Evolutionary conservation across 1,140 invertebrate genomes (phyloP), one percentile per base, ranked within the genome.

Genomic region (Ceratitis capitata): DNA sequence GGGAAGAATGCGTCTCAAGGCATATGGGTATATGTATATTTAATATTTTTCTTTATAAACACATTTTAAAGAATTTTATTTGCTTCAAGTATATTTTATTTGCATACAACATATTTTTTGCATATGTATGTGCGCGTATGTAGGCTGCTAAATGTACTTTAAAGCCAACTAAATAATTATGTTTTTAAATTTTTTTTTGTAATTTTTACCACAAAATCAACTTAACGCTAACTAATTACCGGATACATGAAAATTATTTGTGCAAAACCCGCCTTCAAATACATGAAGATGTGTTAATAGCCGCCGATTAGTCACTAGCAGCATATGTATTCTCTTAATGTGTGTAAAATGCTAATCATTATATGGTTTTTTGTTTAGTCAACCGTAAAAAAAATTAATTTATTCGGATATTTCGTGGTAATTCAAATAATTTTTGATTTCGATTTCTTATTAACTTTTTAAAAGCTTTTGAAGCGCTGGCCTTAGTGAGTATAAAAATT

Each of bases 241-340:
- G 61, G 61, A 69, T 69, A n/a, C n/a, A 69, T 69, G 61, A 32
- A 69, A 39, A 69, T 69, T 39, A 69, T 7, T 56, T 56, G 51
- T 23, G 19, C 61, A 19, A 35, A 35, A 35, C 35, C 3, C 6
- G 5, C 16, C 26, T 69, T 35, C 29, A n/a, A 16, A 14, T 19
- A 69, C 3, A 9, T 3, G 9, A 69, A 69, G n/a, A 39, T 9
- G n/a, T n/a, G n/a, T 64, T 10, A 64, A 3, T 35, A 14, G 29
- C 32, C 26, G 61, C 32, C 16, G 32, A 29, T 16, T 64, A 64
- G 61, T 16, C 29, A 53, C n/a, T 16, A 19, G 16, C 51, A n/a
- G n/a, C 14, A 47, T 16, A 19, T 12, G 16, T 16, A 53, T 5
- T 53, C 51, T 53, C 51, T 53, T 53, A 53, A 53, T 16, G 51